Conservation (phyloP, 2,113 vertebrate genomes). For the Podiceps cristatus region DNA sequence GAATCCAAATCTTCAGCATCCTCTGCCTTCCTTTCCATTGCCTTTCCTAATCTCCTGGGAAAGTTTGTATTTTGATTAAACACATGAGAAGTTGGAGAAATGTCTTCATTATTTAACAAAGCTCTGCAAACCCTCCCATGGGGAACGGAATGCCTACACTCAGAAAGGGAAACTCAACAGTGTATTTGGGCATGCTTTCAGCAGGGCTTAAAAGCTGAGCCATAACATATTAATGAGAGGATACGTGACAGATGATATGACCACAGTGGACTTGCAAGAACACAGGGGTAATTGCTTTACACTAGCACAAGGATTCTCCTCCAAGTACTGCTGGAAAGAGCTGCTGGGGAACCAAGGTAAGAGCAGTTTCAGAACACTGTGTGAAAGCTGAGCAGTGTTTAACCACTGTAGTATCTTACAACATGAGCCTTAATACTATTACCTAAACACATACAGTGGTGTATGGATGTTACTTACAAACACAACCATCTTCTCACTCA, state of each 20-base stretch:
- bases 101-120: background rate
- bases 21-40: background rate
- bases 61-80: conserved; percentile 7
- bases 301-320: conserved; percentile 20
- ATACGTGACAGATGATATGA: background rate
- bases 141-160: background rate
- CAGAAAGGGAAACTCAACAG: background rate
- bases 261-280: background rate
- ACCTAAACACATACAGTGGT: background rate
- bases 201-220: background rate
- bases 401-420: background rate
- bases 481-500: background rate
- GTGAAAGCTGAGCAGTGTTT: background rate
- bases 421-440: background rate
- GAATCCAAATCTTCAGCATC: background rate
- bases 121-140: background rate
- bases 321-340: background rate
- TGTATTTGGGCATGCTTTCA: background rate
- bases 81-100: background rate
- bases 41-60: background rate
- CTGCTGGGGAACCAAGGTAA: background rate
- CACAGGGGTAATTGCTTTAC: conserved; percentile 31
- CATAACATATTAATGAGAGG: background rate
- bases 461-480: background rate
- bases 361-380: background rate